Percentiles rank a stretch among this genome's conserved stretches.
Conservation (phyloP, 2,113 vertebrate species). For the Microcebus tavaratra region DNA sequence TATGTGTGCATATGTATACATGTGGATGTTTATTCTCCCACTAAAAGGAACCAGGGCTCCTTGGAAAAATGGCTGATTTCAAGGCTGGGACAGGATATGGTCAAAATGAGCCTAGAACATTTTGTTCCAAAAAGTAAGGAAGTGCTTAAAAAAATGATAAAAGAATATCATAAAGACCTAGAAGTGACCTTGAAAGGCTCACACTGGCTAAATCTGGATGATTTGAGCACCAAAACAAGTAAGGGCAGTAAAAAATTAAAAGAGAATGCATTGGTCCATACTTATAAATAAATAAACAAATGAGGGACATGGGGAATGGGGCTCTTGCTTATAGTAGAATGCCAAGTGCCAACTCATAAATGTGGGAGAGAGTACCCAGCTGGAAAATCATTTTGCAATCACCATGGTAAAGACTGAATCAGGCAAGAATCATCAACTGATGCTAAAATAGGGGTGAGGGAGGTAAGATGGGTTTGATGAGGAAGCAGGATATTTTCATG, state of each 20-base stretch:
- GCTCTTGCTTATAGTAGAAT: background rate
- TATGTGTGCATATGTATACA: background rate
- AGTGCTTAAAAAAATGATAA: slow-evolving; percentile 28
- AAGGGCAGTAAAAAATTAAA: slow-evolving; percentile 8
- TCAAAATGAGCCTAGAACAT: slow-evolving; percentile 24
- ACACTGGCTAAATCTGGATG: background rate
- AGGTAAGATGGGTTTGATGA: background rate
- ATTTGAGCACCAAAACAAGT: slow-evolving; percentile 33
- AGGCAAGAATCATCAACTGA: slow-evolving; percentile 7
- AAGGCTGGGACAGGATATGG: background rate
- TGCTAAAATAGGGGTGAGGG: background rate
- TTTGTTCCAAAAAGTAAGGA: slow-evolving; percentile 40
- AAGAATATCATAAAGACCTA: background rate
- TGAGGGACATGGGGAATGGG: background rate
- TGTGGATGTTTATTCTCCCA: background rate
- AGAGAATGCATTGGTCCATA: background rate
- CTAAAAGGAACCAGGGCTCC: slow-evolving; percentile 11
- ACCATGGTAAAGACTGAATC: background rate
- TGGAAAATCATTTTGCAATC: slow-evolving; percentile 16
- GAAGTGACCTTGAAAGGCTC: background rate
- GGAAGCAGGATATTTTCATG: background rate
- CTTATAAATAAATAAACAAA: slow-evolving; percentile 30
- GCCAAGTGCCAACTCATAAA: background rate
- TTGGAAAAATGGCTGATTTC: slow-evolving; percentile 47
- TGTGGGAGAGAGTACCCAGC: background rate